Base-by-base conservation (phyloP, 2,888 invertebrate genomes). In the Dicranocentrus wangi region DNA sequence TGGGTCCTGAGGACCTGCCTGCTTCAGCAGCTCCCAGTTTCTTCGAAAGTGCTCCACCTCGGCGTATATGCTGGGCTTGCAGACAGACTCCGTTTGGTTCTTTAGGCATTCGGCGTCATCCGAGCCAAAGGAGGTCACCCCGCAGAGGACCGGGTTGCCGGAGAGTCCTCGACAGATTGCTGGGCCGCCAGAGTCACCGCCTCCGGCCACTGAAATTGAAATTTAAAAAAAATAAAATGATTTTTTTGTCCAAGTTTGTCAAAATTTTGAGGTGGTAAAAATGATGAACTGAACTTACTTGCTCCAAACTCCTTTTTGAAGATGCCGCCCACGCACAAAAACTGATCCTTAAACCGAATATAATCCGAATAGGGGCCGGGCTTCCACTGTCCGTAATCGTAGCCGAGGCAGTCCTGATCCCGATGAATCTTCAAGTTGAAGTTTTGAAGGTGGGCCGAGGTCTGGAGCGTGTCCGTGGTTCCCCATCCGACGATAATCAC, bases 171-270 rank as follows among this genome's bases (percentile, higher is more conserved):
- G 10, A 19, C 80, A 80, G 60, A 80, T 58, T 0, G 66, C 58
- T 1, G 80, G 80, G 2, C 79, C 79, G 15, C 72, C 73, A 2
- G 68, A 68, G 28, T 80, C 73, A 1, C 80, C 80, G 8, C 15
- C 28, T 13, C 78, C 70, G 2, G 42, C 61, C 1, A 15, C 23
- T 5, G 47, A 39, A 32, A 32, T n/a, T n/a, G n/a, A n/a, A n/a
- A n/a, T n/a, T n/a, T n/a, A n/a, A n/a, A n/a, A n/a, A n/a, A n/a
- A n/a, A n/a, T n/a, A n/a, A n/a, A n/a, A n/a, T n/a, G n/a, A n/a
- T n/a, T n/a, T n/a, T n/a, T n/a, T n/a, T n/a, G n/a, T n/a, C n/a
- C n/a, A n/a, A n/a, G n/a, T n/a, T n/a, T n/a, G n/a, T n/a, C n/a
- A n/a, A n/a, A n/a, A n/a, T n/a, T n/a, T n/a, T n/a, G n/a, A n/a